Base-by-base conservation (phyloP, 2,888 invertebrate species). In the Boloria selene region DNA sequence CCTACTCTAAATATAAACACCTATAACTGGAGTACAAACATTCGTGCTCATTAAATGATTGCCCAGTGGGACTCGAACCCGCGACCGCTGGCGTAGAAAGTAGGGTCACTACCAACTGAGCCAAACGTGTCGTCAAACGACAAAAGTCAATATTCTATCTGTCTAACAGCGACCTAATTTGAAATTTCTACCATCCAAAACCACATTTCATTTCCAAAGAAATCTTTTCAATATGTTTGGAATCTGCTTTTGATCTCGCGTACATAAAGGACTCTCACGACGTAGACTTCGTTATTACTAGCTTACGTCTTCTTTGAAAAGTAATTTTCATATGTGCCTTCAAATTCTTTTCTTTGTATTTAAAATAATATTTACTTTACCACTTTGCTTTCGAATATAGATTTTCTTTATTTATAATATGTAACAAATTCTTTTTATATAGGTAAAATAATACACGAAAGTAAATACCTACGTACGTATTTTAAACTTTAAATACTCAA, bases 271-370 rank as follows among this genome's bases (percentile, higher is more conserved):
- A 54, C 61, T 61, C 14, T 54, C 53, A 50, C 60, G 18, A 16
- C 49, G 64, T 51, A 58, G 52, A 58, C 64, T 59, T 65, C 65
- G 49, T 65, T 65, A 61, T 65, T 61, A 65, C 54, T 65, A 31
- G 61, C 55, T 65, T 55, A 38, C 61, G 50, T 50, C 59, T 26
- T 65, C 60, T 65, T 65, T 50, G 54, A 17, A 4, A 59, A 59
- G 59, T 38, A 22, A 64, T 64, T 64, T 64, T 59, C 59, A n/a
- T 45, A 17, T 64, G 58, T 52, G 59, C 58, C 47, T 50, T 50
- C 42, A 56, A 45, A 44, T 17, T 58, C 18, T 55, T 50, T 22
- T 56, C 17, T 54, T n/a, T 58, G 44, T 58, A 17, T 56, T 26
- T 58, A 22, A 49, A 51, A 64, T 22, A 51, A 7, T 26, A 10